These are phyloP conservation scores for Callionymus lyra DNA, from an alignment of 2,113 vertebrate species.

Conservation along the genomic window DNA sequence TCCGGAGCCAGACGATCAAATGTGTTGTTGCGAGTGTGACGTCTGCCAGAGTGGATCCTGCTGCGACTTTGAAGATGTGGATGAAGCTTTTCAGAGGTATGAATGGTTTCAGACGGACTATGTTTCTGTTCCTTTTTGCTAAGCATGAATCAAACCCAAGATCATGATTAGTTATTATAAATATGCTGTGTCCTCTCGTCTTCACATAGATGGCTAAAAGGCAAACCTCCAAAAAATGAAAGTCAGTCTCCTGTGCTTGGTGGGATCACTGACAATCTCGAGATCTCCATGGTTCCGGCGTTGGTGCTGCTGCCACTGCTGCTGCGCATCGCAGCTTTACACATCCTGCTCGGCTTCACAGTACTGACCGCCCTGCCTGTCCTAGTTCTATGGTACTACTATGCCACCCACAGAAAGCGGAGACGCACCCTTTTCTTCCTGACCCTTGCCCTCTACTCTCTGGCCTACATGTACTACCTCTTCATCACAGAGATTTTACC, in stretches of 20 bases:
- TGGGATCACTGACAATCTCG: constrained; percentile 71
- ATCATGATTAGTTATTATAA: background rate
- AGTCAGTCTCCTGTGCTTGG: constrained; percentile 64
- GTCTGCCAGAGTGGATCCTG: constrained; percentile 38
- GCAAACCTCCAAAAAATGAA: constrained; percentile 60
- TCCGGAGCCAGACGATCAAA: constrained; percentile 57
- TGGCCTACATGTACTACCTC: constrained; percentile 91
- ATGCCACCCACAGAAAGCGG: constrained; percentile 84
- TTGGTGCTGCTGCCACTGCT: constrained; percentile 81
- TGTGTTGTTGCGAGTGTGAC: constrained; percentile 66
- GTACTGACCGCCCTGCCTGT: constrained; percentile 75
- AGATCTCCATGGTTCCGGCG: constrained; percentile 80
- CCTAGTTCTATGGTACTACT: constrained; percentile 89
- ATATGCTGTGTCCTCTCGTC: background rate
- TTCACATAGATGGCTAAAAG: constrained; percentile 76
- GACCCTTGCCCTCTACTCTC: constrained; percentile 83
- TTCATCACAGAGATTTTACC: constrained; percentile 85
- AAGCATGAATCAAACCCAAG: too few relatives aligned
- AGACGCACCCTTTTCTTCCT: constrained; percentile 89
- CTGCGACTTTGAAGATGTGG: constrained; percentile 61
- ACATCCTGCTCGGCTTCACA: constrained; percentile 75
- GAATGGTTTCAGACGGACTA: too few relatives aligned
- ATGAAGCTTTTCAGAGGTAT: constrained; percentile 60
- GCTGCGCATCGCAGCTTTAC: constrained; percentile 80
- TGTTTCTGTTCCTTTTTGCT: too few relatives aligned